Conservation (phyloP, 37 sponge, comb jelly and placozoan species). For the Haliclona indistincta region DNA sequence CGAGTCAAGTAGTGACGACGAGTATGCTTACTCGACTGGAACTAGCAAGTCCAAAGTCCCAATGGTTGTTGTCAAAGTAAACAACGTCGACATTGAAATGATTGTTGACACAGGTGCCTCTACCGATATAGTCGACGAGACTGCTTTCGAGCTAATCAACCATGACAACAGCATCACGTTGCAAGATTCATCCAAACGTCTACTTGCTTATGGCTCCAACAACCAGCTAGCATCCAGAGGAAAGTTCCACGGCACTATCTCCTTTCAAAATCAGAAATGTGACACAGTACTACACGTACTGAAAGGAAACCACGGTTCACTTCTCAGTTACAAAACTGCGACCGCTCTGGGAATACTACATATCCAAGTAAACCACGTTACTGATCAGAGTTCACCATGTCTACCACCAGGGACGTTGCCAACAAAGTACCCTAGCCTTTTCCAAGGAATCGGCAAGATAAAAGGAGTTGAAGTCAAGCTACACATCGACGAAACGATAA, state of each 20-base stretch:
- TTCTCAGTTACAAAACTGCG: constrained; percentile 44
- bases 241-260: constrained; percentile 3
- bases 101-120: constrained; percentile 43
- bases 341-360: constrained; percentile 22
- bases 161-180: neutral
- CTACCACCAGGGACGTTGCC: neutral
- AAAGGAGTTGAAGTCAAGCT: constrained; percentile 38
- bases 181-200: neutral
- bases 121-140: constrained; percentile 38
- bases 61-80: neutral
- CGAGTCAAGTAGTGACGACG: constrained; percentile 20
- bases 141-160: constrained; percentile 2
- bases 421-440: constrained; percentile 25
- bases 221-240: neutral
- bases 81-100: constrained; percentile 15
- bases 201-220: constrained; percentile 30
- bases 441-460: constrained; percentile 44
- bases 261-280: no score
- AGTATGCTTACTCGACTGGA: neutral
- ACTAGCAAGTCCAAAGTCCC: neutral
- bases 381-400: neutral
- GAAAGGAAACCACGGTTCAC: constrained; percentile 33
- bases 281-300: constrained; percentile 14
- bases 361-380: constrained; percentile 14
- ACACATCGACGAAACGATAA: constrained; percentile 36